Evolutionary conservation across 1,140 invertebrate species (phyloP).

Genomic region (Rhagoletis zephyria): DNA sequence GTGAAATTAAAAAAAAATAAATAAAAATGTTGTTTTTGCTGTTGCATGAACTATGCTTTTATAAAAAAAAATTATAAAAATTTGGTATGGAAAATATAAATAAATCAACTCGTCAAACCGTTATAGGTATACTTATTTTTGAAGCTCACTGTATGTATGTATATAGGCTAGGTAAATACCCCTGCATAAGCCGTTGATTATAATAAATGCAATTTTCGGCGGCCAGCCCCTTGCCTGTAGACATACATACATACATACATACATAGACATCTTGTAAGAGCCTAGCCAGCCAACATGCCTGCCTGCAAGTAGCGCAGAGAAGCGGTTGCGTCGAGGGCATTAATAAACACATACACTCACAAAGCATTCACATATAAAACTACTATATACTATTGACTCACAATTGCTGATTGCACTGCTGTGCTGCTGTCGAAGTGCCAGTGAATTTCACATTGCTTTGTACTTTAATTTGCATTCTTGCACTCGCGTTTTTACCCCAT

Average conservation of each 20-base stretch:
- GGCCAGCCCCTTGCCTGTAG: background rate
- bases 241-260: background rate
- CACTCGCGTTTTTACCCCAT: background rate
- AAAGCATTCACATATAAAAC: background rate
- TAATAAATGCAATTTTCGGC: constrained; percentile 7
- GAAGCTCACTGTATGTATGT: no score
- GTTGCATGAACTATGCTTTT: no score
- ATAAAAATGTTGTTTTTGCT: no score
- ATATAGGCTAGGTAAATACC: no score
- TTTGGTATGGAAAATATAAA: no score
- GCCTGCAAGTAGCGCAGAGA: background rate
- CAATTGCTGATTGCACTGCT: background rate
- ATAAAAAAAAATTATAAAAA: no score
- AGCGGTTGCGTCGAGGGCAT: constrained; percentile 27
- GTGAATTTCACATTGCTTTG: constrained; percentile 32
- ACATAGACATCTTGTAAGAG: background rate
- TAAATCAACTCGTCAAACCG: no score
- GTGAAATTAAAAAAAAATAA: no score
- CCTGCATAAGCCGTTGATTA: no score
- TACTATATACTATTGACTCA: background rate
- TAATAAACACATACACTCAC: background rate
- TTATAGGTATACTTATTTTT: no score
- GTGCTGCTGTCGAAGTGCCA: constrained; percentile 23
- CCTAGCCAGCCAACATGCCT: no score
- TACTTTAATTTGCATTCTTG: constrained; percentile 13